A percentile compares a stretch with the other conserved stretches of the same genome.
These are phyloP conservation scores for Meganola albula DNA, from an alignment of 2,888 invertebrate species.

Conservation along the genomic window DNA sequence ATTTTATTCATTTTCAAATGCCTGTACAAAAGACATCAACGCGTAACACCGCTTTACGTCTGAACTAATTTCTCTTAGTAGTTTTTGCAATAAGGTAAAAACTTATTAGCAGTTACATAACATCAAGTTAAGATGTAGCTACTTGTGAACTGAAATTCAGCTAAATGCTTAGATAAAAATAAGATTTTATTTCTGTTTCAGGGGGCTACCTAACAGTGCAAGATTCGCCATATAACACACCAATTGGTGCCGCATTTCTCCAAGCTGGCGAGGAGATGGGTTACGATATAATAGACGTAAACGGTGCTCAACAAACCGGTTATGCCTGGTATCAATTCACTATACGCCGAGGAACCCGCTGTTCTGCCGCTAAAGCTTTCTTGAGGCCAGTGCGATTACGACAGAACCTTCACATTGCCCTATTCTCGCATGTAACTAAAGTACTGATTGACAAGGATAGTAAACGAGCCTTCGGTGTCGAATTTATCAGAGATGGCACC, in stretches of 20 bases:
- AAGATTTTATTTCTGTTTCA: constrained; percentile 40
- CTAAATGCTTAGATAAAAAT: no score
- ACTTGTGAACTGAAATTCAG: no score
- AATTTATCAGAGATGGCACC: constrained; percentile 83
- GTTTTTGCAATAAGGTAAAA: no score
- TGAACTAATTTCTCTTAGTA: no score
- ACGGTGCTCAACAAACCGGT: constrained; percentile 91
- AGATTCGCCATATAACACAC: constrained; percentile 88
- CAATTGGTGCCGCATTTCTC: constrained; percentile 88
- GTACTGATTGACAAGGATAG: constrained; percentile 83
- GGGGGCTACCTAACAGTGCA: constrained; percentile 88
- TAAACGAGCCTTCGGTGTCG: constrained; percentile 87
- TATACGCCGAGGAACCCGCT: constrained; percentile 89
- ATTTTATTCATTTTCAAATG: no score
- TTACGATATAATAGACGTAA: constrained; percentile 90
- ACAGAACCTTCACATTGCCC: constrained; percentile 87
- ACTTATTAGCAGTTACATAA: no score
- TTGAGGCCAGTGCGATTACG: constrained; percentile 86
- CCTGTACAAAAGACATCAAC: no score
- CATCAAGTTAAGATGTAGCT: no score
- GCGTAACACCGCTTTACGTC: no score
- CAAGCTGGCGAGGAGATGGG: constrained; percentile 96
- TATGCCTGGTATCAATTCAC: constrained; percentile 92
- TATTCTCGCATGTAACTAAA: constrained; percentile 88
- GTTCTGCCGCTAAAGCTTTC: constrained; percentile 91